phyloP scores from a whole-genome alignment of 1,140 invertebrate genomes.

The Meloidogyne hapla region DNA sequence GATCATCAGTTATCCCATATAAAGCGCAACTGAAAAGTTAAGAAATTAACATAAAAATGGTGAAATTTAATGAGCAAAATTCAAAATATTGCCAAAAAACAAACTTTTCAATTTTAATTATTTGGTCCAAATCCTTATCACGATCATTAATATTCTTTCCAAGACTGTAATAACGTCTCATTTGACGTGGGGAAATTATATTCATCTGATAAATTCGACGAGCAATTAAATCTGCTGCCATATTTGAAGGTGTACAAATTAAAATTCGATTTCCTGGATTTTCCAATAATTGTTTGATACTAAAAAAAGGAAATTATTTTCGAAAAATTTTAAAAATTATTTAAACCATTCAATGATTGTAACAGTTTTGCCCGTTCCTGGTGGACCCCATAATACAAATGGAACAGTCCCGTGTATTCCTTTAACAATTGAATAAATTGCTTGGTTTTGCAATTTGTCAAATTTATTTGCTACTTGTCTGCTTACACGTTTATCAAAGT shows the following conservation, averaged over 20 bases:
- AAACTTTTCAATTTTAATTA: conserved; percentile 26
- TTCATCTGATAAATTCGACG: background rate
- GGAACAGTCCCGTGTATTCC: conserved; percentile 23
- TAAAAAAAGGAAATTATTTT: background rate
- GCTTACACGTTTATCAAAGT: background rate
- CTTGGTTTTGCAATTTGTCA: conserved; percentile 14
- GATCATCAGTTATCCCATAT: conserved; percentile 9
- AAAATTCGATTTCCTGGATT: conserved; percentile 14
- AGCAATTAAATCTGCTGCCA: conserved; percentile 25
- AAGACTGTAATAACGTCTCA: conserved; percentile 25
- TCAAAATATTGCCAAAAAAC: background rate
- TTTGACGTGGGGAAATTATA: background rate
- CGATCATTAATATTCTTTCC: conserved; percentile 20
- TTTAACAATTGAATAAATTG: conserved; percentile 25
- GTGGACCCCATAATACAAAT: conserved; percentile 27
- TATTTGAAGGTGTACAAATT: conserved; percentile 29
- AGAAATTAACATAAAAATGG: no score
- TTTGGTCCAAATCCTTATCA: conserved; percentile 16
- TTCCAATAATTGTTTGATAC: background rate
- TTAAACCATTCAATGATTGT: conserved; percentile 18
- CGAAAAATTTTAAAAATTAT: background rate
- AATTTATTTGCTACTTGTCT: background rate
- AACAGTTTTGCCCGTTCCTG: conserved; percentile 32
- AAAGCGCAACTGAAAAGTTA: conserved; percentile 20
- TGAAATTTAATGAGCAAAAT: background rate